Percentiles rank a stretch among this genome's conserved stretches.
phyloP scores from a whole-genome alignment of 2,797 vertebrate genomes.

The Tamandua tetradactyla region DNA sequence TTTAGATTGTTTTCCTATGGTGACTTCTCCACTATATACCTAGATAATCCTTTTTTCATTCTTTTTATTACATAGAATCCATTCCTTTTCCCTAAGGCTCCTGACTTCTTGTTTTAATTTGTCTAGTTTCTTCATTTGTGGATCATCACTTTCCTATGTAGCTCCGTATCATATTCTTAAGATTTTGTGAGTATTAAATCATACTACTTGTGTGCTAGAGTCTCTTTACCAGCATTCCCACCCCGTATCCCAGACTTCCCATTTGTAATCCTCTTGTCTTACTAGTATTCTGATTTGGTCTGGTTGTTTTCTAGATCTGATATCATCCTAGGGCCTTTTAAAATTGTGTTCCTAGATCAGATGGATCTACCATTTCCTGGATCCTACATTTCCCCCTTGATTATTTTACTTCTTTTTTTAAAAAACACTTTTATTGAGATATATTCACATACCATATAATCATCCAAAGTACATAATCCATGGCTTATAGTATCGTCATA shows the following conservation, averaged over 20 bases:
- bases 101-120: constrained; percentile 21
- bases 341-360: background rate
- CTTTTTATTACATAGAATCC: constrained; percentile 16
- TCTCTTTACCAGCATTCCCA: background rate
- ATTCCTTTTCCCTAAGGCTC: background rate
- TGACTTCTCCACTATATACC: background rate
- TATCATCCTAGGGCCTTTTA: background rate
- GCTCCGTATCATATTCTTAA: background rate
- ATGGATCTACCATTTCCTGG: background rate
- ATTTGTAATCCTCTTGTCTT: background rate
- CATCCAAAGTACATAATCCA: too few species aligned
- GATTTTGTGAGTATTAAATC: background rate
- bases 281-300: constrained; percentile 20
- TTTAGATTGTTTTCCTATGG: background rate
- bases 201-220: background rate
- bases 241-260: background rate
- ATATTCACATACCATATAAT: too few species aligned
- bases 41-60: background rate
- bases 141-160: background rate
- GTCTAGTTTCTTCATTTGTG: constrained; percentile 22
- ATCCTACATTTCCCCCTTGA: constrained; percentile 21
- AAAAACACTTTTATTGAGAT: too few species aligned
- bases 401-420: too few species aligned
- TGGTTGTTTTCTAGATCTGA: constrained; percentile 1
- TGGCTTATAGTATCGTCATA: too few species aligned